Base-by-base conservation (phyloP, 2,888 invertebrate genomes). In the Drosophila mulleri region DNA sequence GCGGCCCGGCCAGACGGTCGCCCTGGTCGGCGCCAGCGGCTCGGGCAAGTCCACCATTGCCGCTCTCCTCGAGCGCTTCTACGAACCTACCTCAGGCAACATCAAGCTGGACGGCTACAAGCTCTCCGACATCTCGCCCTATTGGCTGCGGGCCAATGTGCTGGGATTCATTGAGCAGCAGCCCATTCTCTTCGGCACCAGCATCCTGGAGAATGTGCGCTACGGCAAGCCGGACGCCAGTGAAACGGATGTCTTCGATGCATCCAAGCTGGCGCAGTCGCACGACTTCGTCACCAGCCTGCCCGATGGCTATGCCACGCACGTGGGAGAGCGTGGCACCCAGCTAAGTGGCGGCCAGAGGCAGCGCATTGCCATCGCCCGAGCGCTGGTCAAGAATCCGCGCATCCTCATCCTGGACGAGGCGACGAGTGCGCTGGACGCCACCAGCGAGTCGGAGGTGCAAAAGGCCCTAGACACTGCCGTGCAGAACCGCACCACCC, bases 301-400 rank as follows among this genome's bases (percentile, higher is more conserved):
- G 92, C 98, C 98, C 0, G 93, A 95, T 0, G 97, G 97, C 0
- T 99, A 98, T 91, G 93, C 95, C 60, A 98, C 98, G 0, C 91
- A 96, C 80, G 96, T 98, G 0, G 98, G 98, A 0, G 98, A 99
- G 93, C 94, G 98, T 64, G 98, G 98, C 0, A 95, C 96, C 60
- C 96, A 98, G n/a, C 94, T 99, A 42, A 98, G 98, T 53, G 98
- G 99, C 0, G 99, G 99, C 0, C 98, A 98, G 93, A 97, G 98
- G 80, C 98, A 99, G 91, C 94, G 99, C 78, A 96, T 99, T 72
- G 98, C 98, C 1, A 98, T 99, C 73, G 99, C 99, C 0, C 93
- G 99, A 64, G 99, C 99, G 0, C 94, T 99, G 47, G 93, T 99
- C 0, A 99, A 98, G 92, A 95, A 98, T 91, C 98, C 99, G 0